Evolutionary conservation across 2,797 vertebrate species (phyloP).

Genomic region (Pseudochirops corinnae): DNA sequence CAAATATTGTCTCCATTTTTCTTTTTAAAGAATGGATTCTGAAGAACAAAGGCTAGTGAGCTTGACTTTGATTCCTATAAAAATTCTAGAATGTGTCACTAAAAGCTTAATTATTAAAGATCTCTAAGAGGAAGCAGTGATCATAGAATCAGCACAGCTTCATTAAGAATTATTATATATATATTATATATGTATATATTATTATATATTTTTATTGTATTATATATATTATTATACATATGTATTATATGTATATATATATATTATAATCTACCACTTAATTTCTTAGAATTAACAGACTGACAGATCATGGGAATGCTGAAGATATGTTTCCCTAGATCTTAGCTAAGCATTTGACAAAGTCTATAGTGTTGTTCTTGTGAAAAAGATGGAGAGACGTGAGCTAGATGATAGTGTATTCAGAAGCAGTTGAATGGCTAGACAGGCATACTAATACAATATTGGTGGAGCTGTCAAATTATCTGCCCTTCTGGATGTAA

Average conservation of each 20-base stretch:
- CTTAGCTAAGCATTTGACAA: not conserved
- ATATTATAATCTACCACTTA: not conserved
- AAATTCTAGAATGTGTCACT: not conserved
- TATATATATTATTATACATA: no score
- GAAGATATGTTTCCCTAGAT: not conserved
- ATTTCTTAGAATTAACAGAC: not conserved
- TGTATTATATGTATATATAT: no score
- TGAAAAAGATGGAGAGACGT: not conserved
- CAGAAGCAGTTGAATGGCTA: not conserved
- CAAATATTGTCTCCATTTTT: not conserved
- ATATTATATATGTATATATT: no score
- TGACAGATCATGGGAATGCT: not conserved
- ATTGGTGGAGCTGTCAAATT: not conserved
- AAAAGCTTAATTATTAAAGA: not conserved
- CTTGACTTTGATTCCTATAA: not conserved
- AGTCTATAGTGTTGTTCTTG: not conserved
- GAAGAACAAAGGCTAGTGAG: not conserved
- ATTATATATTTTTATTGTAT: no score
- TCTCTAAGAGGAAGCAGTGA: not conserved
- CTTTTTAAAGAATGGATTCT: not conserved
- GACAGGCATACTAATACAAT: not conserved
- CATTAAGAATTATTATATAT: not conserved
- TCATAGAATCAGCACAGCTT: not conserved
- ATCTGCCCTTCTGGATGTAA: not conserved
- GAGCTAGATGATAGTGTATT: not conserved